phyloP scores from a whole-genome alignment of 64 coral and sea anemone species.

The Platygyra sinensis region DNA sequence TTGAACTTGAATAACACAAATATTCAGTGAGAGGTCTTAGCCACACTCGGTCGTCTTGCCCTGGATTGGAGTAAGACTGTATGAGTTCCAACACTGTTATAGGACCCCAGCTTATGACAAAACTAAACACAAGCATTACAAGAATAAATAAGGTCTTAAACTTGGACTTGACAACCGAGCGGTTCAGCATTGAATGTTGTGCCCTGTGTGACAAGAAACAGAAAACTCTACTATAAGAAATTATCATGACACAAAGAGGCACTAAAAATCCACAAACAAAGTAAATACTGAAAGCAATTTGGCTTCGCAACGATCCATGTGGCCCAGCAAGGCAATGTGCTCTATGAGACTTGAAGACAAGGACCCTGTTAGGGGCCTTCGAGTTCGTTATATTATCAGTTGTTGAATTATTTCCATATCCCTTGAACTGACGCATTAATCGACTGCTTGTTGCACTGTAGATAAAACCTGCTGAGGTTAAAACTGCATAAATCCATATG shows the following conservation, averaged over 20 bases:
- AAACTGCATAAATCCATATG: neutral
- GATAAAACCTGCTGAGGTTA: neutral
- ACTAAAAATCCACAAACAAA: neutral
- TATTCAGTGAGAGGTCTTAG: neutral
- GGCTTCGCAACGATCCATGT: neutral
- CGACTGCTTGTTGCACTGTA: neutral
- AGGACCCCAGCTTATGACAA: constrained; percentile 2
- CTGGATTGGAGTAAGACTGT: neutral
- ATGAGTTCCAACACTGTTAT: neutral
- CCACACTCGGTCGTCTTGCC: neutral
- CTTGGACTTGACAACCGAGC: neutral
- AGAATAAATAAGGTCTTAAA: neutral
- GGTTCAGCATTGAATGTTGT: neutral
- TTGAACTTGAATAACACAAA: neutral
- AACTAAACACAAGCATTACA: neutral
- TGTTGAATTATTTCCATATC: neutral
- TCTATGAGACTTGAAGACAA: neutral
- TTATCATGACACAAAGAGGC: neutral
- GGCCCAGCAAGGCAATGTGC: neutral
- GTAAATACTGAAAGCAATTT: neutral
- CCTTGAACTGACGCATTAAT: neutral
- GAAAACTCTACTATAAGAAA: neutral
- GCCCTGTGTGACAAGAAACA: neutral
- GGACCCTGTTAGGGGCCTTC: neutral
- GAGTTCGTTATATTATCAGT: neutral